Evolutionary conservation across 2,888 invertebrate species (phyloP), one percentile per base, ranked within the genome.

Genomic region (Auanema freiburgensis): DNA sequence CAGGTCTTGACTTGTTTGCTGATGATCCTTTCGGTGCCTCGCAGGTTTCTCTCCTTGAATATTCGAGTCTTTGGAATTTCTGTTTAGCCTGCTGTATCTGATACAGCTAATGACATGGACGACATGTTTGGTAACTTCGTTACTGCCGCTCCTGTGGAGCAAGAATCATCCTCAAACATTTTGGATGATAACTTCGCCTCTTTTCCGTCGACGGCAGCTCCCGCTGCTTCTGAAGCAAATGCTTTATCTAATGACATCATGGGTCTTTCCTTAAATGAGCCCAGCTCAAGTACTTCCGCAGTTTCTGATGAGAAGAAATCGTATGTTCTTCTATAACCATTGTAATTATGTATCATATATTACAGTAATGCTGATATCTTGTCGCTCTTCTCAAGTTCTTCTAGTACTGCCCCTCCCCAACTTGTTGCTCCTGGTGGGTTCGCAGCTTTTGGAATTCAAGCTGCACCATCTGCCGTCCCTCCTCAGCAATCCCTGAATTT

Each of bases 41-140:
- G 3, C 33, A 33, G 33, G 33, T 33, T 33, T 33, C 4, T 33
- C 8, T 33, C 33, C 8, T 33, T 5, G 8, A 3, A 33, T 33
- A 33, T 33, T 8, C 33, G 8, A 33, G 4, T 52, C 51, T 12
- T 24, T 11, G 4, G 16, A 54, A 1, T 16, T 42, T 44, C 11
- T 61, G 0, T 23, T 59, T 14, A 62, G 10, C n/a, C 59, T 21
- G 33, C 8, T 8, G 14, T 50, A 18, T 12, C 62, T 12, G 23
- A 51, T n/a, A 10, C 54, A 10, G 61, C 62, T 52, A 70, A 71
- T 12, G 72, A 78, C 49, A 59, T 80, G 14, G 80, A 80, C 43
- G 80, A 80, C 60, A 59, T 77, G 23, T 80, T 79, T 53, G 80
- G 80, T 11, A 69, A 76, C 16, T 75, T 79, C 14, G 79, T 79